phyloP scores from a whole-genome alignment of 2,113 vertebrate genomes.

The Chaetorhynchus papuensis region DNA sequence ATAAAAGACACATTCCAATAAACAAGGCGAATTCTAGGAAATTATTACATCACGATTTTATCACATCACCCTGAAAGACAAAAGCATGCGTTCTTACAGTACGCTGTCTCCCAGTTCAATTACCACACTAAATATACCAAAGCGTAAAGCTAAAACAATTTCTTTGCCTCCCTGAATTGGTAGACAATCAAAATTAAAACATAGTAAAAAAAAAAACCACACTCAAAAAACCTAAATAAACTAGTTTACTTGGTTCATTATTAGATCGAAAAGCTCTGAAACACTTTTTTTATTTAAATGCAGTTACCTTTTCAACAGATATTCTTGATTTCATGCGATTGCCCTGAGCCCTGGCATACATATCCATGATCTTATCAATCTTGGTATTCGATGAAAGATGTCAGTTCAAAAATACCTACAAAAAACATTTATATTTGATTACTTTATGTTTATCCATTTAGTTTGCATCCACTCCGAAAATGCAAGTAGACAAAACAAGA shows the following conservation, averaged over 20 bases:
- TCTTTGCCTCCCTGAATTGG: not conserved
- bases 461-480: not conserved
- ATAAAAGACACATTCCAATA: not conserved
- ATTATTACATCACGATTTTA: not conserved
- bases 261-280: not conserved
- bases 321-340: constrained; percentile 76
- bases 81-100: not conserved
- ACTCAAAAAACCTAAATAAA: not conserved
- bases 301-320: constrained; percentile 80
- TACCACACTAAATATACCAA: not conserved
- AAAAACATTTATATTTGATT: not conserved
- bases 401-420: constrained; percentile 45
- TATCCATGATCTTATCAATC: constrained; percentile 77
- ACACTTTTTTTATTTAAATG: not conserved
- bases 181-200: not conserved
- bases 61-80: not conserved
- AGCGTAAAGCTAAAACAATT: not conserved
- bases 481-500: not conserved
- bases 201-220: not conserved
- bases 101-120: not conserved
- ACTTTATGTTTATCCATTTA: not conserved
- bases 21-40: not conserved
- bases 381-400: not conserved
- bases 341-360: constrained; percentile 73
- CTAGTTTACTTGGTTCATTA: not conserved